phyloP scores from a whole-genome alignment of 2,888 invertebrate genomes.

The Yponomeuta evonymella region DNA sequence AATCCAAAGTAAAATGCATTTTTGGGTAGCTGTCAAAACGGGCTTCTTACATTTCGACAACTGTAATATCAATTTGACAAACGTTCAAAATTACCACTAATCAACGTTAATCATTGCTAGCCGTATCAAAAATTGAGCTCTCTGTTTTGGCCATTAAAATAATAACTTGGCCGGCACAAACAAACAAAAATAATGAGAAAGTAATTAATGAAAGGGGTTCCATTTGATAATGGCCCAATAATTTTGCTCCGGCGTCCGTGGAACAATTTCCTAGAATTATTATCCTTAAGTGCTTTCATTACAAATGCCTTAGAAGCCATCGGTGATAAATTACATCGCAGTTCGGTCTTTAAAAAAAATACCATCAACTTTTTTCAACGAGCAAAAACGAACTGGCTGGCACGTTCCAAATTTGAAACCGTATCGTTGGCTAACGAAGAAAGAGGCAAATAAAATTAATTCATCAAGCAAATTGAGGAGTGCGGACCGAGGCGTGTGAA shows the following conservation, averaged over 20 bases:
- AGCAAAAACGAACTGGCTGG: constrained; percentile 23
- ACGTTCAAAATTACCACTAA: constrained; percentile 61
- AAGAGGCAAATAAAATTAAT: constrained; percentile 51
- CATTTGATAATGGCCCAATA: constrained; percentile 66
- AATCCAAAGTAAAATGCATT: too few relatives aligned
- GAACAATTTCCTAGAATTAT: constrained; percentile 68
- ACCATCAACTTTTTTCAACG: constrained; percentile 15
- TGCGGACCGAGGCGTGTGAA: constrained; percentile 50
- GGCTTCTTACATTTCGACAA: too few relatives aligned
- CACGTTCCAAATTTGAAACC: constrained; percentile 24
- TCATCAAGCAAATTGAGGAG: constrained; percentile 55
- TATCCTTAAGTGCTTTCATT: constrained; percentile 47
- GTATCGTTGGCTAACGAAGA: constrained; percentile 24
- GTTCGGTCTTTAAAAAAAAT: neutral
- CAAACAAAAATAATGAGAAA: constrained; percentile 66
- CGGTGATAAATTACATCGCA: constrained; percentile 9
- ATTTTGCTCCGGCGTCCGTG: constrained; percentile 50
- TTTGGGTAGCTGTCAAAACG: too few relatives aligned
- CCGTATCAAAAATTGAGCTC: constrained; percentile 52
- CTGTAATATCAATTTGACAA: constrained; percentile 47
- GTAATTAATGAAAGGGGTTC: constrained; percentile 74
- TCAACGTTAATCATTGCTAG: constrained; percentile 55
- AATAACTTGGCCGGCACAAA: constrained; percentile 61
- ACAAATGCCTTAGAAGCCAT: constrained; percentile 33
- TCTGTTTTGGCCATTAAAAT: constrained; percentile 50